Conservation (phyloP, 2,797 vertebrate species). For the Phataginus tetradactyla region DNA sequence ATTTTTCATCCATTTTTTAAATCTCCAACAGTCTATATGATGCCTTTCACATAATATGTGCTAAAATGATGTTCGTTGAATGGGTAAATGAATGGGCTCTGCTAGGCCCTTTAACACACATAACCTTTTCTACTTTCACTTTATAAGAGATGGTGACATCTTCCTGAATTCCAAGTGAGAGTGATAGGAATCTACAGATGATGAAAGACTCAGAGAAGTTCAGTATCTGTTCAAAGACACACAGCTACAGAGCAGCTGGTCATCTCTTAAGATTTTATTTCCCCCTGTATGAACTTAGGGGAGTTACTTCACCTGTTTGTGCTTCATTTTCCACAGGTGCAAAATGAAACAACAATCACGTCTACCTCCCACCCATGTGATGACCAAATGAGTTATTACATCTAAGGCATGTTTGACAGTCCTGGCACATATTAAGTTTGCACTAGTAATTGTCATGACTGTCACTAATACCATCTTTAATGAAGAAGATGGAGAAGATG, state of each 20-base stretch:
- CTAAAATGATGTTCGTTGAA: not conserved
- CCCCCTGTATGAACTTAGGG: not conserved
- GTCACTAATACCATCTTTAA: not conserved
- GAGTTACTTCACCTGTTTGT: not conserved
- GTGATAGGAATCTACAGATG: not conserved
- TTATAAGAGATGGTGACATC: not conserved
- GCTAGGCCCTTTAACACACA: not conserved
- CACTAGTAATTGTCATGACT: not conserved
- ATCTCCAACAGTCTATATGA: not conserved
- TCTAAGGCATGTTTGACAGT: not conserved
- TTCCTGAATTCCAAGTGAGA: not conserved
- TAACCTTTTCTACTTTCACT: not conserved
- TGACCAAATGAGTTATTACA: not conserved
- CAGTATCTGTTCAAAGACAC: not conserved
- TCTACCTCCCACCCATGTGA: not conserved
- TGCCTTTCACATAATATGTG: not conserved
- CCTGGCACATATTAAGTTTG: not conserved
- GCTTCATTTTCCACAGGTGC: not conserved
- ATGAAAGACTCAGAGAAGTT: not conserved
- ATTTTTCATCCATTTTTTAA: not conserved
- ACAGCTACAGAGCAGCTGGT: not conserved
- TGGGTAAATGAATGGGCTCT: not conserved
- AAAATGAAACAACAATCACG: not conserved
- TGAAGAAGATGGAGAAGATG: not conserved
- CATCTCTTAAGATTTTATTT: not conserved